phyloP scores from a whole-genome alignment of 2,113 vertebrate genomes.

The Anser cygnoides region DNA sequence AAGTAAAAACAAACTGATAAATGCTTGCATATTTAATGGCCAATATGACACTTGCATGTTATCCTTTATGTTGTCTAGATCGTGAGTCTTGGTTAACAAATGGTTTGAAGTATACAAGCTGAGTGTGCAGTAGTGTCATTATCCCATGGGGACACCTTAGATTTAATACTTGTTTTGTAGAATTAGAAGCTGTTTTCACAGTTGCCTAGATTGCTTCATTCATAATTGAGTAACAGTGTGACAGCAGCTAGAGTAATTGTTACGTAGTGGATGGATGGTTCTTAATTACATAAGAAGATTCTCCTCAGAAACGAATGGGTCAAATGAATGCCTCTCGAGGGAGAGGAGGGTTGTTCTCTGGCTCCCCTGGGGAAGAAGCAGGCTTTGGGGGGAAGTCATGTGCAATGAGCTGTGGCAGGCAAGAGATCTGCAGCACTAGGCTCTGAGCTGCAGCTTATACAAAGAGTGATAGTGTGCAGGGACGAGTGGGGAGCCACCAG shows the following conservation, averaged over 20 bases:
- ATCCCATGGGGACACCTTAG: conserved; percentile 1
- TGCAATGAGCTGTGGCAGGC: background rate
- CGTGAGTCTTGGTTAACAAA: conserved; percentile 20
- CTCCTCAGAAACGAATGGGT: background rate
- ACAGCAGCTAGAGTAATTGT: conserved; percentile 13
- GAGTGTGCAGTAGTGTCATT: background rate
- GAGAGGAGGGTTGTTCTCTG: background rate
- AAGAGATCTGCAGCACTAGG: background rate
- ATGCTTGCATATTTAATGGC: background rate
- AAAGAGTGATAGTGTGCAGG: background rate
- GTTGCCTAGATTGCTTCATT: conserved; percentile 19
- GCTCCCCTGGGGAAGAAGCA: background rate
- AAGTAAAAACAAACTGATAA: background rate
- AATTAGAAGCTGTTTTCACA: conserved; percentile 29
- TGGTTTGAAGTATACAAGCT: background rate
- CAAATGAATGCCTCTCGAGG: background rate
- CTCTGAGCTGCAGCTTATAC: background rate
- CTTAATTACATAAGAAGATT: background rate
- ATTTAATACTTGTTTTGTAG: conserved; percentile 18
- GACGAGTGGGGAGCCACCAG: background rate
- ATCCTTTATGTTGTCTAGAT: background rate
- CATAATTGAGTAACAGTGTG: conserved; percentile 40
- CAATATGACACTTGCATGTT: background rate
- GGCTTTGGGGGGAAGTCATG: background rate
- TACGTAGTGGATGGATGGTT: conserved; percentile 1